These are phyloP conservation scores for Tangara arthus DNA, from an alignment of 2,797 vertebrate genomes.

Conservation along the genomic window DNA sequence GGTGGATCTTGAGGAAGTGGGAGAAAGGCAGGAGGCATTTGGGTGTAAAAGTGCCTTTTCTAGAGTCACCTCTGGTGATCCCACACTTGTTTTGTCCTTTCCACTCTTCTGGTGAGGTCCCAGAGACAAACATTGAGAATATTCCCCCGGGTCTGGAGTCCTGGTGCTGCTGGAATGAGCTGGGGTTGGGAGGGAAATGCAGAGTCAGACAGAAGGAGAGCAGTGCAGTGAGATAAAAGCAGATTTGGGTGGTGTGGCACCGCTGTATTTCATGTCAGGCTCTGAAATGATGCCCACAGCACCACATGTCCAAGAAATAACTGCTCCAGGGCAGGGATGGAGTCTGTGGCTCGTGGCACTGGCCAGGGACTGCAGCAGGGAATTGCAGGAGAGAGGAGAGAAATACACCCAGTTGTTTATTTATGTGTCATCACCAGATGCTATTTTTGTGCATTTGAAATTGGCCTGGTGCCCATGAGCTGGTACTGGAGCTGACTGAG, in stretches of 20 bases:
- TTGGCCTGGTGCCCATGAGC: background rate
- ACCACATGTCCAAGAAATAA: fast-evolving
- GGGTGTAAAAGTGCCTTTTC: background rate
- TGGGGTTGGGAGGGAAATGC: background rate
- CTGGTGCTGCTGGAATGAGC: background rate
- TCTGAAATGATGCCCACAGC: background rate
- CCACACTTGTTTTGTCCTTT: background rate
- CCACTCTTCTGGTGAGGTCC: background rate
- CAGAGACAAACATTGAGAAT: background rate
- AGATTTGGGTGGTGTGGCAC: background rate
- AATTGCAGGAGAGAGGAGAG: background rate
- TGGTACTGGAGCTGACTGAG: background rate
- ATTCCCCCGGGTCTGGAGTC: background rate
- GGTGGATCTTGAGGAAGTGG: background rate
- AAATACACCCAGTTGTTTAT: fast-evolving
- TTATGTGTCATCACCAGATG: background rate
- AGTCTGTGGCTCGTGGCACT: background rate
- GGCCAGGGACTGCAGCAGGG: background rate
- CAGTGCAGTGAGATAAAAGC: background rate
- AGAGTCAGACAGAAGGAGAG: background rate
- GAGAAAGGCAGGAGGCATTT: background rate
- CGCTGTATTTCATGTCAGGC: fast-evolving
- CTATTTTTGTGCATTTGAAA: background rate
- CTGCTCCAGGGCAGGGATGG: background rate
- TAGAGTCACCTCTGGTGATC: background rate